Percentiles rank a stretch among this genome's conserved stretches.
Evolutionary conservation across 2,797 vertebrate genomes (phyloP).

Genomic region (Spinus olivaceus): DNA sequence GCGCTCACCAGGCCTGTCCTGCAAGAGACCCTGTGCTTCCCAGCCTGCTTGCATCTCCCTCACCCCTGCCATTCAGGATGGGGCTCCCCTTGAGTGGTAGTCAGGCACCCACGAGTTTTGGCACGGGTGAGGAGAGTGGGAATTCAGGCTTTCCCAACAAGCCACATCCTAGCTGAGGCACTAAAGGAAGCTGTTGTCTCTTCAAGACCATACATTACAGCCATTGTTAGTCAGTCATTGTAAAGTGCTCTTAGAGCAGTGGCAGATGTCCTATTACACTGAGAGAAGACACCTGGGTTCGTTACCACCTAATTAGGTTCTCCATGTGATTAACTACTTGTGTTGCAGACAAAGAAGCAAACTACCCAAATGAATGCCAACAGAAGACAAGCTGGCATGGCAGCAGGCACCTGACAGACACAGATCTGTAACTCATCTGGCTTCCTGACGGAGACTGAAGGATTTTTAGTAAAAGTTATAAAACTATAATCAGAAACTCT

Average conservation of each 20-base stretch:
- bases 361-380: constrained; percentile 52
- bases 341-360: constrained; percentile 61
- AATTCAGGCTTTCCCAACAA: constrained; percentile 5
- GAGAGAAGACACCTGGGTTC: constrained; percentile 69
- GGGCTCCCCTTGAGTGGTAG: background rate
- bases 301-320: constrained; percentile 73
- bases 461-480: constrained; percentile 6
- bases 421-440: constrained; percentile 32
- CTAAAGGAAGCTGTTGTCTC: constrained; percentile 31
- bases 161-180: background rate
- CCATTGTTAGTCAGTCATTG: constrained; percentile 68
- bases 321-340: constrained; percentile 72
- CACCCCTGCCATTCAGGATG: accelerated
- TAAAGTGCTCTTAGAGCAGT: constrained; percentile 63
- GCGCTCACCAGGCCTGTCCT: accelerated
- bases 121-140: background rate
- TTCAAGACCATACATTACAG: constrained; percentile 62
- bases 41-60: background rate
- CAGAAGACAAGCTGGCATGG: constrained; percentile 55
- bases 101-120: background rate
- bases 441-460: constrained; percentile 4
- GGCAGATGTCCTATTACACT: constrained; percentile 68
- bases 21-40: background rate
- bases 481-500: constrained; percentile 23
- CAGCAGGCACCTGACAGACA: constrained; percentile 51